A percentile compares a stretch with the other conserved stretches of the same genome.
Evolutionary conservation across 2,888 invertebrate genomes (phyloP).

Genomic region (Muschampia plurimacula): DNA sequence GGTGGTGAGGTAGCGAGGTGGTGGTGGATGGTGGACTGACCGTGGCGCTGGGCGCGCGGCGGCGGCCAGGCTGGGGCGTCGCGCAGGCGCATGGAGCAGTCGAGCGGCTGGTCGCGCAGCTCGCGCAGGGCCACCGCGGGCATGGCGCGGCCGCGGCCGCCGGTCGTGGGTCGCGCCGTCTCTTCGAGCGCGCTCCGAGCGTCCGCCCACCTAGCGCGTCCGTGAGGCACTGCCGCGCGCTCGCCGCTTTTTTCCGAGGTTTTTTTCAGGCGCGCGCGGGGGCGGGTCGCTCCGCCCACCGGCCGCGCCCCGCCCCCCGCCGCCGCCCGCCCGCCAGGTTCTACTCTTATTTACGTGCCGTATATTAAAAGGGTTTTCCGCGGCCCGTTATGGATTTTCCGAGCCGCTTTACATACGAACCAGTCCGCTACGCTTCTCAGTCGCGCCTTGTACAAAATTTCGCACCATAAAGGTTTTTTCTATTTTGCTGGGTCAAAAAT

Average conservation of each 20-base stretch:
- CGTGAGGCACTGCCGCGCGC: slow-evolving; percentile 78
- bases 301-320: slow-evolving; percentile 56
- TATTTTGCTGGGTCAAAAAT: background rate
- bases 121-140: slow-evolving; percentile 89
- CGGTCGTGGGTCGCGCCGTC: slow-evolving; percentile 82
- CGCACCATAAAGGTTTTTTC: background rate
- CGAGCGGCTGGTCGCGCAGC: slow-evolving; percentile 88
- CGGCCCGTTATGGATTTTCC: slow-evolving; percentile 84
- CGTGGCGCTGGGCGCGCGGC: slow-evolving; percentile 67
- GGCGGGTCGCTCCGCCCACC: slow-evolving; percentile 75
- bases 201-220: slow-evolving; percentile 78
- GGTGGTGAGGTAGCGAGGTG: too few relatives aligned
- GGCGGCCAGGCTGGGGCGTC: slow-evolving; percentile 76
- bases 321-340: slow-evolving; percentile 52
- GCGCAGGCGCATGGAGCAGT: slow-evolving; percentile 89
- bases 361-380: slow-evolving; percentile 86
- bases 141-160: slow-evolving; percentile 86
- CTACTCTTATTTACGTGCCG: slow-evolving; percentile 82
- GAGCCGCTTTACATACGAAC: slow-evolving; percentile 74
- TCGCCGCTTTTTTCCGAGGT: slow-evolving; percentile 69
- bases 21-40: slow-evolving; percentile 60
- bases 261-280: slow-evolving; percentile 71
- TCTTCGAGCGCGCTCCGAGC: slow-evolving; percentile 61
- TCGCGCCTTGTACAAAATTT: background rate
- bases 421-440: slow-evolving; percentile 39